Conservation (phyloP, 2,113 vertebrate species). For the Hippopotamus amphibius region DNA sequence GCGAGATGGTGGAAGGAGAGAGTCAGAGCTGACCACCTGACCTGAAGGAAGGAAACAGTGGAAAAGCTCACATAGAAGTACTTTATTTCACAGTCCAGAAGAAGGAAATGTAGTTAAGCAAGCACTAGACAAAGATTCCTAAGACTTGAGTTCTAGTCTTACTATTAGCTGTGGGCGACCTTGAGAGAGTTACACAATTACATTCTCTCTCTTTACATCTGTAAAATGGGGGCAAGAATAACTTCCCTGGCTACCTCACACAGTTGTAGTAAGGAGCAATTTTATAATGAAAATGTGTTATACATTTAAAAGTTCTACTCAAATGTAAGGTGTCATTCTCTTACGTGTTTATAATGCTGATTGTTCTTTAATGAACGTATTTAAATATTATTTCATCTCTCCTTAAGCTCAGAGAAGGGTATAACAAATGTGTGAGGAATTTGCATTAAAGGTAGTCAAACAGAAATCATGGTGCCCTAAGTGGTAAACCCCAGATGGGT, state of each 20-base stretch:
- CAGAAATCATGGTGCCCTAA: neutral
- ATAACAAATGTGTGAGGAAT: neutral
- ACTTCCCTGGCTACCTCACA: neutral
- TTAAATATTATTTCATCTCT: neutral
- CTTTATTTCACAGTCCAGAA: neutral
- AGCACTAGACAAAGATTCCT: neutral
- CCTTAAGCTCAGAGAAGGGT: neutral
- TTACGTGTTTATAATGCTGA: neutral
- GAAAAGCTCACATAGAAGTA: neutral
- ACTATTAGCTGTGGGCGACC: neutral
- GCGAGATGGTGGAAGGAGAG: neutral
- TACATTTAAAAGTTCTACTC: neutral
- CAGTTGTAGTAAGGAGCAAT: neutral
- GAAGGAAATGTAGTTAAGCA: neutral
- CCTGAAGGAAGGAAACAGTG: neutral
- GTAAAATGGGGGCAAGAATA: neutral
- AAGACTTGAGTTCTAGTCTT: neutral
- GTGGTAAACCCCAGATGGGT: neutral
- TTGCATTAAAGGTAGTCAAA: neutral
- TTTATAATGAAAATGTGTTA: slow-evolving; percentile 22
- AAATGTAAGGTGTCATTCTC: neutral
- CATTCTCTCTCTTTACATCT: neutral
- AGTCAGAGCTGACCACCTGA: neutral
- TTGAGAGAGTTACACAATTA: neutral
- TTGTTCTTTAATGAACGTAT: neutral